Percentiles rank a stretch among this genome's conserved stretches.
Conservation (phyloP, 1,140 invertebrate genomes). For the Scaptomyza montana region DNA sequence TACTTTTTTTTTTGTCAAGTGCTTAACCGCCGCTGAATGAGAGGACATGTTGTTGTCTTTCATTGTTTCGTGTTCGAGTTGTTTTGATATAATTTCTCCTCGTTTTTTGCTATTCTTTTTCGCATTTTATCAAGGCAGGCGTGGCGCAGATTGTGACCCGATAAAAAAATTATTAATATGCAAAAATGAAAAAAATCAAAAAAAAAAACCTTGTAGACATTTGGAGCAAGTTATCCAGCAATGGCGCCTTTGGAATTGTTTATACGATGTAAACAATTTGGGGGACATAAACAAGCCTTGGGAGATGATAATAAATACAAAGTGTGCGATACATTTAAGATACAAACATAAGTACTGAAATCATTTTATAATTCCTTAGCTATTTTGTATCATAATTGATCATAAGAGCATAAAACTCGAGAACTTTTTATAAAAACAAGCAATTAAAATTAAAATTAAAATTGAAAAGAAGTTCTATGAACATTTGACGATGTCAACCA, state of each 20-base stretch:
- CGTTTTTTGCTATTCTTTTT: neutral
- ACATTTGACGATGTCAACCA: too few relatives aligned
- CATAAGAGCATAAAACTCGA: too few relatives aligned
- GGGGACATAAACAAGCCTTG: conserved; percentile 29
- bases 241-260: conserved; percentile 74
- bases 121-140: conserved; percentile 18
- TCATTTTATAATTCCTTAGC: too few relatives aligned
- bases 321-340: neutral
- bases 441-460: too few relatives aligned
- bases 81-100: conserved; percentile 36
- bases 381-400: too few relatives aligned
- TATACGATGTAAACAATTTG: conserved; percentile 68
- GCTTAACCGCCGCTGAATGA: conserved; percentile 45
- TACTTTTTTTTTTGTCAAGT: conserved; percentile 22
- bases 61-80: conserved; percentile 60
- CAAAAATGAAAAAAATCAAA: conserved; percentile 4
- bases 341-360: neutral
- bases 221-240: conserved; percentile 11
- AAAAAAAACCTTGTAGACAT: conserved; percentile 11
- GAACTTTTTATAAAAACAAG: too few relatives aligned
- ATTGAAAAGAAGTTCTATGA: too few relatives aligned
- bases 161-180: conserved; percentile 74
- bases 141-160: conserved; percentile 36
- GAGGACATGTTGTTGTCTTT: conserved; percentile 27
- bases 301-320: conserved; percentile 11